Evolutionary conservation across 2,888 invertebrate species (phyloP).

Genomic region (Agapostemon virescens): DNA sequence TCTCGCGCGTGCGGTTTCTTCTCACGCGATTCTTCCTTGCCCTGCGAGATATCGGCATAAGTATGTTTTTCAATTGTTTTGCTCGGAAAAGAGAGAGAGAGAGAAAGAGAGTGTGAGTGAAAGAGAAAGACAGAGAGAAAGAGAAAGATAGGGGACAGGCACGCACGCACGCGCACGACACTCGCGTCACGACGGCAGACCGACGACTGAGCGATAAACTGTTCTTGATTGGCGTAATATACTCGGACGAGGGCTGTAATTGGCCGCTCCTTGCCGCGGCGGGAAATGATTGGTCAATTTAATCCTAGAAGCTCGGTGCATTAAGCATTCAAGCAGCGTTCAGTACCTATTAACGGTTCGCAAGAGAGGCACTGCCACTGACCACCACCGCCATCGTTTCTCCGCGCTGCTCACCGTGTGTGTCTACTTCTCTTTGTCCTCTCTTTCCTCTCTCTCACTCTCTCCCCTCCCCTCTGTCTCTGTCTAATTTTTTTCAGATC

Average conservation of each 20-base stretch:
- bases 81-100: neutral
- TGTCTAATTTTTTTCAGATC: conserved; percentile 52
- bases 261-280: conserved; percentile 83
- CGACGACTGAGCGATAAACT: conserved; percentile 84
- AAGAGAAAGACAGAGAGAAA: neutral
- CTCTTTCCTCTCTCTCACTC: conserved; percentile 26
- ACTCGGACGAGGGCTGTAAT: conserved; percentile 83
- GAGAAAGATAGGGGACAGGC: neutral
- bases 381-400: conserved; percentile 54
- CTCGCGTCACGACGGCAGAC: conserved; percentile 80
- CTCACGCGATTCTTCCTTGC: conserved; percentile 33
- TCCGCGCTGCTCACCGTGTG: conserved; percentile 46
- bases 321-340: conserved; percentile 80
- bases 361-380: conserved; percentile 63
- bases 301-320: conserved; percentile 79
- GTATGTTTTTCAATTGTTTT: conserved; percentile 7
- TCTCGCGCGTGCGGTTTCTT: too few species aligned
- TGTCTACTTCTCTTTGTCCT: conserved; percentile 51
- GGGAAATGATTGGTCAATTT: conserved; percentile 81
- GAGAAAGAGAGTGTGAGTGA: too few species aligned
- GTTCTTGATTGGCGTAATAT: conserved; percentile 86
- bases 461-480: conserved; percentile 55
- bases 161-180: conserved; percentile 54
- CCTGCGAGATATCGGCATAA: conserved; percentile 21
- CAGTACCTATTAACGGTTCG: conserved; percentile 78